Percentiles rank a stretch among this genome's conserved stretches.
Evolutionary conservation across 2,797 vertebrate species (phyloP).

Genomic region (Lacerta viridis): DNA sequence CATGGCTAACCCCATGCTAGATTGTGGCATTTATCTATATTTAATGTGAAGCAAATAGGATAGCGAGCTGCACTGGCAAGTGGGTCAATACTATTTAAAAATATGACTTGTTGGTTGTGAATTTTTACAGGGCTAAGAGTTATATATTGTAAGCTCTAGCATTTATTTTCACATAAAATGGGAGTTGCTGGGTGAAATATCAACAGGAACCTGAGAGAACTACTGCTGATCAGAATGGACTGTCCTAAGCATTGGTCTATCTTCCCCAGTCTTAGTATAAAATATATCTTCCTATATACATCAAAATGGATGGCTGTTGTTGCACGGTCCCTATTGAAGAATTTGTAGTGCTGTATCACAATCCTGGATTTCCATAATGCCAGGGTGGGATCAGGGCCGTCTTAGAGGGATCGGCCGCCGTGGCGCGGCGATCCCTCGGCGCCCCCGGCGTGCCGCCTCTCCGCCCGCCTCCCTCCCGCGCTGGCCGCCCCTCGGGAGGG

Average conservation of each 20-base stretch:
- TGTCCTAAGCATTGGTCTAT: not conserved
- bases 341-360: too few species aligned
- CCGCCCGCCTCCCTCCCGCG: too few species aligned
- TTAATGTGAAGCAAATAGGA: conserved; percentile 16
- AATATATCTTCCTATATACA: too few species aligned
- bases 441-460: too few species aligned
- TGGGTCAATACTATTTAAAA: conserved; percentile 9
- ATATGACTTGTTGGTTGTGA: not conserved
- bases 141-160: conserved; percentile 38
- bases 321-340: too few species aligned
- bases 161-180: conserved; percentile 52
- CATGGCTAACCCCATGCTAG: not conserved
- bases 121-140: not conserved
- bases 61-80: not conserved
- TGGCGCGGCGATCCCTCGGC: too few species aligned
- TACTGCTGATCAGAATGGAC: not conserved
- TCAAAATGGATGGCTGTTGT: too few species aligned
- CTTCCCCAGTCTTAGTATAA: too few species aligned
- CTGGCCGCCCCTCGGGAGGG: too few species aligned
- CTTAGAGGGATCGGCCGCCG: too few species aligned
- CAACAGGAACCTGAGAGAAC: not conserved
- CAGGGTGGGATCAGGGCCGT: too few species aligned
- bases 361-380: too few species aligned
- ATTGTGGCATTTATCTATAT: conserved; percentile 9
- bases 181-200: not conserved